Conservation (phyloP, 2,888 invertebrate genomes). For the Arrhopalites spinosus region DNA sequence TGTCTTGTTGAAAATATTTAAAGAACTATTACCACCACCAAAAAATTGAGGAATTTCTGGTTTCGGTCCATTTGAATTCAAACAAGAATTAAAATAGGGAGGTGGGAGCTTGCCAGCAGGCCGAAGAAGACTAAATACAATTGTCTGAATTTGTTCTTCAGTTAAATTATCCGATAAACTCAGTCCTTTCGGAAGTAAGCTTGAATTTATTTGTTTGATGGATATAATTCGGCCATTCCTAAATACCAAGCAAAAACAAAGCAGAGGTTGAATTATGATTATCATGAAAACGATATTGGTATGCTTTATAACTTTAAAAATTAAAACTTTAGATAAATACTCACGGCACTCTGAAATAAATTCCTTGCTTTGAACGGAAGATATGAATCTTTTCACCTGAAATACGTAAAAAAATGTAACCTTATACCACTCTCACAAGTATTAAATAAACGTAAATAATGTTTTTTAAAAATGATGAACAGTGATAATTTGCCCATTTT, state of each 20-base stretch:
- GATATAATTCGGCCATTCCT: slow-evolving; percentile 96
- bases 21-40: background rate
- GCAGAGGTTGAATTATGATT: too few species aligned
- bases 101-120: slow-evolving; percentile 30
- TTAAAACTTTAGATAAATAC: too few species aligned
- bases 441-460: too few species aligned
- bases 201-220: slow-evolving; percentile 71
- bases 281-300: too few species aligned
- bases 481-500: too few species aligned
- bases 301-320: too few species aligned
- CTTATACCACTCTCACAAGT: too few species aligned
- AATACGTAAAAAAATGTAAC: too few species aligned
- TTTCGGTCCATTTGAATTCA: slow-evolving; percentile 10
- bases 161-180: slow-evolving; percentile 45
- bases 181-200: slow-evolving; percentile 36
- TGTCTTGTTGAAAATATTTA: background rate
- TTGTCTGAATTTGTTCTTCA: slow-evolving; percentile 44
- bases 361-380: slow-evolving; percentile 91
- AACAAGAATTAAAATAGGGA: slow-evolving; percentile 18
- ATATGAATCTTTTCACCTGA: slow-evolving; percentile 94
- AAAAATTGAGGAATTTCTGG: background rate
- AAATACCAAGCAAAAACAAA: too few species aligned
- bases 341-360: slow-evolving; percentile 81
- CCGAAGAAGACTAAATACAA: slow-evolving; percentile 47
- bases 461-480: too few species aligned